Evolutionary conservation across 1,140 invertebrate genomes (phyloP), one percentile per base, ranked within the genome.

Genomic region (Adoxophyes honmai): DNA sequence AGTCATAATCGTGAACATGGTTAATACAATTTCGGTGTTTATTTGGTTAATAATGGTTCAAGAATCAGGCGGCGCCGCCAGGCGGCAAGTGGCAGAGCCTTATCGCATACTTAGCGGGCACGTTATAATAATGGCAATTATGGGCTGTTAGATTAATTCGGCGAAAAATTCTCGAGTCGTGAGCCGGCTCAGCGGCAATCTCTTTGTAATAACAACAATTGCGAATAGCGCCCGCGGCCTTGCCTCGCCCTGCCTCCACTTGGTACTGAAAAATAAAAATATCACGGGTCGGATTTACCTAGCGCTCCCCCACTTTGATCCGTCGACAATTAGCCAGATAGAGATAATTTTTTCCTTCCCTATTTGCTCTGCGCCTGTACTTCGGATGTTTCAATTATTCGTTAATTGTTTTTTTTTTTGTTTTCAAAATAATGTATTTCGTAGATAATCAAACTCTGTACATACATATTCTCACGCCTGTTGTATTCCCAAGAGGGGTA

Each of bases 191-290:
- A 83, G 66, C 71, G 69, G 70, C 77, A 78, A 84, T 81, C 82
- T 88, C 85, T 85, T 85, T 86, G 85, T 86, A 88, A 88, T 86
- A 88, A 86, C 77, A 88, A 86, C 84, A 85, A 86, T 88, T 88
- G 85, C 79, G 75, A 78, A 82, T 72, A 74, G 61, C 70, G 78
- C 84, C 70, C 70, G 75, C 71, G 79, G 84, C 78, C 21, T 28
- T 52, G 57, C 62, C 62, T 66, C 71, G 52, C 72, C 66, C 60
- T 66, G 58, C 60, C 48, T 38, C 53, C 36, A 39, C 57, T 57
- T 35, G 42, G 55, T 70, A 57, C 59, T 71, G 68, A 72, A 73
- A 74, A 75, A 73, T 67, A 74, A 65, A 69, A 70, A 75, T 60
- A 75, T 65, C 69, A 68, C 73, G 67, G 71, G 67, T 64, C 70